Conservation (phyloP, 2,113 vertebrate species). For the Phodopus roborovskii region DNA sequence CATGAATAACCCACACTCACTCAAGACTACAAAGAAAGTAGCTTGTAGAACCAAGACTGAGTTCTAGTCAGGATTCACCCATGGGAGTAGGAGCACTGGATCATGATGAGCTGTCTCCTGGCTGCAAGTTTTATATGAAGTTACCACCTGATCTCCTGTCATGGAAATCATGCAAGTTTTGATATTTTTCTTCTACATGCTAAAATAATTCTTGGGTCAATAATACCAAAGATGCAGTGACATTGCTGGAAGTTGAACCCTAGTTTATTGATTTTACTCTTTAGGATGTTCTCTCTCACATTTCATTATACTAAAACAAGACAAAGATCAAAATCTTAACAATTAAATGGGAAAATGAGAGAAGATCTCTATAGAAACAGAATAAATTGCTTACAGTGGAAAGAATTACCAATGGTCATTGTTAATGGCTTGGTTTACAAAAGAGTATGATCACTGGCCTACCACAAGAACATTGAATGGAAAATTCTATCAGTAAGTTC, state of each 20-base stretch:
- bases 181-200: not conserved
- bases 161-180: not conserved
- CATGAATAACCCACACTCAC: not conserved
- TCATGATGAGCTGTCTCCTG: fast-evolving
- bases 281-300: not conserved
- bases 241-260: not conserved
- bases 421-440: not conserved
- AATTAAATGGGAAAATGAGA: not conserved
- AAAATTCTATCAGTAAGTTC: not conserved
- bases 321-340: not conserved
- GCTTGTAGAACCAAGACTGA: not conserved
- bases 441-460: not conserved
- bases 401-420: not conserved
- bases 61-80: not conserved
- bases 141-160: not conserved
- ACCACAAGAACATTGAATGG: not conserved
- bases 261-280: not conserved
- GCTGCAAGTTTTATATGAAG: fast-evolving
- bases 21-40: not conserved
- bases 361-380: not conserved
- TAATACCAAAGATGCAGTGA: not conserved
- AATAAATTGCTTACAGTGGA: not conserved
- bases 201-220: not conserved
- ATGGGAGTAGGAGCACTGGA: not conserved
- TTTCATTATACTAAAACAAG: not conserved